These are phyloP conservation scores for Motacilla alba DNA, from an alignment of 2,113 vertebrate species.

Conservation along the genomic window DNA sequence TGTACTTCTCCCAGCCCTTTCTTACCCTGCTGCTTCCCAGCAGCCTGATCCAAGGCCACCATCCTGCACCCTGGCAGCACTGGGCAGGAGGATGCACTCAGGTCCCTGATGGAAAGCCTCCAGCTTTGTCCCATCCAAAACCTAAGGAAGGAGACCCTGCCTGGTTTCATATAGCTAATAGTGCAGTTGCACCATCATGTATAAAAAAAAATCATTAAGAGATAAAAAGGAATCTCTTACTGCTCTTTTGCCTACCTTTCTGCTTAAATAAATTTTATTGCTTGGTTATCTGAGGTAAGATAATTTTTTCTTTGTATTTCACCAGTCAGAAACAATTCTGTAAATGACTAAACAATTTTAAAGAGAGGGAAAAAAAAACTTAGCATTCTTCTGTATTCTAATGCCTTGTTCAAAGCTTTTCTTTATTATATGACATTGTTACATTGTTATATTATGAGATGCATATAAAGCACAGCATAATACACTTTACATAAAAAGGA, in stretches of 20 bases:
- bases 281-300: neutral
- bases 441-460: neutral
- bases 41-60: fast-evolving
- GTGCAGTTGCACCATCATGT: neutral
- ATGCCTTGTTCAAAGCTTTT: neutral
- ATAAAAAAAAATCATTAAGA: neutral
- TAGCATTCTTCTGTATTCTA: neutral
- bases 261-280: neutral
- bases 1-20: neutral
- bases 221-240: neutral
- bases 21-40: neutral
- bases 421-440: neutral
- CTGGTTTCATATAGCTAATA: neutral
- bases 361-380: fast-evolving
- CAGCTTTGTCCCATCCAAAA: neutral
- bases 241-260: neutral
- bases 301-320: neutral
- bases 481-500: neutral
- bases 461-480: neutral
- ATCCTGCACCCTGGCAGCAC: neutral
- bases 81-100: neutral
- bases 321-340: neutral
- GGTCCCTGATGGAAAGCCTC: neutral
- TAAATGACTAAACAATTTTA: neutral
- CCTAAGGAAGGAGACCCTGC: neutral